A percentile compares a stretch with the other conserved stretches of the same genome.
These are phyloP conservation scores for Asteroscopus sphinx DNA, from an alignment of 2,888 invertebrate genomes.

Conservation along the genomic window DNA sequence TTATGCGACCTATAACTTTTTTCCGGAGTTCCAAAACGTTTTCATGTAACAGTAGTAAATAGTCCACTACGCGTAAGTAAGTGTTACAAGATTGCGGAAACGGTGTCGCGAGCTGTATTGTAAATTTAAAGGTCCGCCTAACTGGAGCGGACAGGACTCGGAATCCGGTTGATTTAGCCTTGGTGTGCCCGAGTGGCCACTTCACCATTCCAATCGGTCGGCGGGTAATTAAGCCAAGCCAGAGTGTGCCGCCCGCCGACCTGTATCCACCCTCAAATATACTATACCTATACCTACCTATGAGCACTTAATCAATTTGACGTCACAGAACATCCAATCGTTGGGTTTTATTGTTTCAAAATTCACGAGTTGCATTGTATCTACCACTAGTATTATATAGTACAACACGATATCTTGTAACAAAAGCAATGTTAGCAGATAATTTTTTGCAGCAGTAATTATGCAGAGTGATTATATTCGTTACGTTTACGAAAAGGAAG, in stretches of 20 bases:
- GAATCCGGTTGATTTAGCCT: conserved; percentile 88
- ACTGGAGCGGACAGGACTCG: conserved; percentile 86
- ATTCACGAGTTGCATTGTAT: conserved; percentile 20
- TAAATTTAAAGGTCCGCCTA: conserved; percentile 84
- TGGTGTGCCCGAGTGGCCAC: conserved; percentile 85
- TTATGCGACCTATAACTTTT: conserved; percentile 61
- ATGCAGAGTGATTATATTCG: conserved; percentile 53
- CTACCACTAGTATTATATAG: conserved; percentile 23
- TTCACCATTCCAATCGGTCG: conserved; percentile 86
- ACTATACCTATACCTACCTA: conserved; percentile 54
- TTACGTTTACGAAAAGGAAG: conserved; percentile 56
- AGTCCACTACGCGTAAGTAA: conserved; percentile 22
- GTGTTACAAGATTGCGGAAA: conserved; percentile 79
- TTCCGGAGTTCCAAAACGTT: conserved; percentile 37
- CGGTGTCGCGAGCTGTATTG: conserved; percentile 66
- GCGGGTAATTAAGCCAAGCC: conserved; percentile 80
- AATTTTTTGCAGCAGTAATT: conserved; percentile 30
- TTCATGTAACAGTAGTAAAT: conserved; percentile 19
- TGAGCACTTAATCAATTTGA: conserved; percentile 51
- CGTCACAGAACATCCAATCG: conserved; percentile 34
- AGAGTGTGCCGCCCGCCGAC: conserved; percentile 72
- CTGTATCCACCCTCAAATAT: conserved; percentile 66
- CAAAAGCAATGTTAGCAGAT: conserved; percentile 39
- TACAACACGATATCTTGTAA: conserved; percentile 25
- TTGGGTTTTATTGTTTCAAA: conserved; percentile 29